A percentile compares a stretch with the other conserved stretches of the same genome.
Conservation (phyloP, 1,140 invertebrate genomes). For the Zaprionus taronus region DNA sequence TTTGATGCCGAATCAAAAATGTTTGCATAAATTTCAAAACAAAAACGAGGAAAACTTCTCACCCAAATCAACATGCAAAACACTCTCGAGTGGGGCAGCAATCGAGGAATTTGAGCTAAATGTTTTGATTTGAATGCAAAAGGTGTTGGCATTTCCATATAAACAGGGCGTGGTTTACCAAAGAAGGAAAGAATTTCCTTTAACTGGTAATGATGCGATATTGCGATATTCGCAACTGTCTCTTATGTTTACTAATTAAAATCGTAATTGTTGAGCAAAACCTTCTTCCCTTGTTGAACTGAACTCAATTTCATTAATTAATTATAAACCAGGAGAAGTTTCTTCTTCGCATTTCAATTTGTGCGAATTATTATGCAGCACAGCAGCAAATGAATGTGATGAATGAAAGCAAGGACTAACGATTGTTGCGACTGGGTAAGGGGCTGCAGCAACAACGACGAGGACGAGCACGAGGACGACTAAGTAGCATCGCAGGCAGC, state of each 20-base stretch:
- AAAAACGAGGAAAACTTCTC: neutral
- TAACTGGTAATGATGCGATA: neutral
- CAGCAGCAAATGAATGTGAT: slow-evolving; percentile 33
- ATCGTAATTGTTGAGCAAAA: neutral
- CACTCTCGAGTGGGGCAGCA: neutral
- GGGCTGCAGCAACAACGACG: neutral
- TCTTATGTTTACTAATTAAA: slow-evolving; percentile 5
- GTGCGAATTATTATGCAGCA: slow-evolving; percentile 33
- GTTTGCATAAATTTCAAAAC: slow-evolving; percentile 66
- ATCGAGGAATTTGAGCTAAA: slow-evolving; percentile 47
- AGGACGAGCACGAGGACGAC: neutral
- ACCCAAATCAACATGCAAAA: slow-evolving; percentile 40
- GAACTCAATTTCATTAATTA: slow-evolving; percentile 21
- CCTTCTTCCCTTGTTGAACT: neutral
- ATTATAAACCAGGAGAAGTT: slow-evolving; percentile 24
- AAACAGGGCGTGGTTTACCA: neutral
- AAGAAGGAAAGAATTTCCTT: neutral
- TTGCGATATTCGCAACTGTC: neutral
- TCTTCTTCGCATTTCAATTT: slow-evolving; percentile 16
- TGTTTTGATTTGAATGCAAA: slow-evolving; percentile 49
- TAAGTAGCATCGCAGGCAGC: slow-evolving; percentile 25
- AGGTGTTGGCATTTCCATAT: slow-evolving; percentile 49
- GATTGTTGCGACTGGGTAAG: neutral
- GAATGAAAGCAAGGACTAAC: slow-evolving; percentile 21
- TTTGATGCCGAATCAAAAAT: slow-evolving; percentile 59